Evolutionary conservation across 2,797 vertebrate species (phyloP), one percentile per base, ranked within the genome.

Genomic region (Cercopithecus hamlyni): DNA sequence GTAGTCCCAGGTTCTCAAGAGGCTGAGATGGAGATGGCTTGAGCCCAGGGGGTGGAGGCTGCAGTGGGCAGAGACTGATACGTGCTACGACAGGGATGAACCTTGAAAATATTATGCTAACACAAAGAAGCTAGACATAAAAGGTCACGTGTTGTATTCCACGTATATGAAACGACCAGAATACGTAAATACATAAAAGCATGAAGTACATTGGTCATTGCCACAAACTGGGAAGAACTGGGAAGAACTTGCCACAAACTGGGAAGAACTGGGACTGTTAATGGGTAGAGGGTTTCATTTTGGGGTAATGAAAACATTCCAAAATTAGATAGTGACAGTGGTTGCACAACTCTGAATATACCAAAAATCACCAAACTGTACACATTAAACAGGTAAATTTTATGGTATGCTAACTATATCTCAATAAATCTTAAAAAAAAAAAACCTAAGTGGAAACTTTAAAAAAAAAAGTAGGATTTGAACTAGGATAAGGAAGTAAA

Each of bases 141-240:
- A 87, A 84, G 19, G 15, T 33, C 20, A 89, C 7, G 43, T 75
- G 50, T 27, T 75, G 15, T 45, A 81, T 61, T 85, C 26, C 17
- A 55, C 55, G n/a, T 41, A 79, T 45, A 64, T 70, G 26, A 79
- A 72, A 88, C 39, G 20, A 45, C 36, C 76, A 77, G n/a, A 75
- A 94, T 14, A 93, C 57, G 73, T 17, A 95, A 86, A 96, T 58
- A n/a, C 70, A 91, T 20, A 94, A 30, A 95, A 10, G 75, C 57
- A 76, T 27, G n/a, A 77, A 87, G 26, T 9, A 95, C 33, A 75
- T 55, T 39, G 73, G n/a, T 5, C 87, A 26, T 41, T 73, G 45
- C 39, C 58, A 64, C 24, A 50, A 19, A 73, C 1, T 48, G 14
- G 57, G 4, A 30, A 10, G 3, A 57, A 73, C 1, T 48, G 14